These are phyloP conservation scores for Nephrotoma appendiculata DNA, from an alignment of 2,888 invertebrate genomes.

Conservation along the genomic window DNA sequence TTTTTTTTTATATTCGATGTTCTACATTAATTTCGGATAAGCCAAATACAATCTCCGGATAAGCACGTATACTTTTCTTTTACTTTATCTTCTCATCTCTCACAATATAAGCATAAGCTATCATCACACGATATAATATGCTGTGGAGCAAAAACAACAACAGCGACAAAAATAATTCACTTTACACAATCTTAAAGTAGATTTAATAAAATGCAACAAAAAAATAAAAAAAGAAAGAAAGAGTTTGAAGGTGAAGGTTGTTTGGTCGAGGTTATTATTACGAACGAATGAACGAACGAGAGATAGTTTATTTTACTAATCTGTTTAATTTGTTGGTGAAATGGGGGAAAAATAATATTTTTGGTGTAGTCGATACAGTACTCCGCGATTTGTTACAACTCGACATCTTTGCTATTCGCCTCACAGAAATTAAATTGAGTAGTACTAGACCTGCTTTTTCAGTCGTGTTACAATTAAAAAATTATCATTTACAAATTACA, in stretches of 20 bases:
- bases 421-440: neutral
- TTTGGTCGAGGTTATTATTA: neutral
- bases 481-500: neutral
- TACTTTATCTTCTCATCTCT: neutral
- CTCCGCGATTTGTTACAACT: neutral
- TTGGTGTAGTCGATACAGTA: neutral
- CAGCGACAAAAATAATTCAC: neutral
- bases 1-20: neutral
- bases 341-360: neutral
- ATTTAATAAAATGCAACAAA: neutral
- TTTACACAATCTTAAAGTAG: neutral
- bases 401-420: neutral
- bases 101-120: neutral
- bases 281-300: neutral
- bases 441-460: neutral
- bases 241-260: conserved; percentile 2
- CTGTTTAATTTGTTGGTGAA: neutral
- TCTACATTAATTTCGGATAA: neutral
- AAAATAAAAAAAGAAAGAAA: neutral
- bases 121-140: neutral
- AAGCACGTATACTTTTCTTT: neutral
- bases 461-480: neutral
- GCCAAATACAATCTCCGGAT: neutral
- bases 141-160: neutral
- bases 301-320: neutral